Base-by-base conservation (phyloP, 2,888 invertebrate genomes). In the Drosophila sordidula region DNA sequence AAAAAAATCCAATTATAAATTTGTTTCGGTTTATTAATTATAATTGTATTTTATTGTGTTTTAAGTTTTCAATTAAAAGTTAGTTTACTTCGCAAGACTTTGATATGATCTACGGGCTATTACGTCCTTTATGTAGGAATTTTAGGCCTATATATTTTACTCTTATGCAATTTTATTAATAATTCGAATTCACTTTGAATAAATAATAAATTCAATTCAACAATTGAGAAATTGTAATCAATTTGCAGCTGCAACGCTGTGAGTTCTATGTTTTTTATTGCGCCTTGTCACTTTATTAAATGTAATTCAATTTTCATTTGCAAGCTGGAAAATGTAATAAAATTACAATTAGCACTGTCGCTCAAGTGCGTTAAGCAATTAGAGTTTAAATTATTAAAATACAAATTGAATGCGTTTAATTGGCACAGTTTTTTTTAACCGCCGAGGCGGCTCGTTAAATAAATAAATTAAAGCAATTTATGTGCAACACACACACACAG, bases 291-390 rank as follows among this genome's bases (percentile, higher is more conserved):
- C 18, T 5, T 26, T 26, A 36, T 56, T 34, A 38, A 63, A 45
- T 50, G 8, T 16, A 49, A 50, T 26, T 29, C 2, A 22, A 49
- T 58, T 49, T 36, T 22, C 22, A 16, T 34, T 26, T 11, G 25
- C 29, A 6, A 4, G 12, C 9, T 9, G 26, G 12, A 16, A 11
- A 16, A 26, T 32, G n/a, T 59, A 56, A 77, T 77, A 29, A 41
- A 55, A 49, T 71, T 45, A 39, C 18, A 57, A 49, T 50, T 74
- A 45, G 32, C 45, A 11, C 9, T 51, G 32, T 22, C 9, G 18
- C 8, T 14, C 41, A 6, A 34, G 26, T 34, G 57, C 63, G 61
- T 86, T 65, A 71, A 57, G 66, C 50, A 75, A 71, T 79, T 86
- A 66, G 18, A 26, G 14, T 14, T 54, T 1, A 39, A 57, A 66